Evolutionary conservation across 2,888 invertebrate species (phyloP).

Genomic region (Lepas anatifera): DNA sequence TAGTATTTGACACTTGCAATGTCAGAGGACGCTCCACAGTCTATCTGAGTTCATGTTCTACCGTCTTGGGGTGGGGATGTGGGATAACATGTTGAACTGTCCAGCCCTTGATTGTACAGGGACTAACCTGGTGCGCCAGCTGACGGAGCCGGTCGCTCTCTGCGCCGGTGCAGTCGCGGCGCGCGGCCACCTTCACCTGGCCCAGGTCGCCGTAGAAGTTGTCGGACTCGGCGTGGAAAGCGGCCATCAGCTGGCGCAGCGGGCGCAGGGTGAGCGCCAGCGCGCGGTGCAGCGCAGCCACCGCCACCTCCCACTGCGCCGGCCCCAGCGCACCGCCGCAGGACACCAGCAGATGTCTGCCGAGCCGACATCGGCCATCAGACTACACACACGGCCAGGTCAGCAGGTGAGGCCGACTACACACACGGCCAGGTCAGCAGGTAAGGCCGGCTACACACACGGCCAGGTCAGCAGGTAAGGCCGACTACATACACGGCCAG

Average conservation of each 20-base stretch:
- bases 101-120: no score
- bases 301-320: constrained; percentile 76
- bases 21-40: no score
- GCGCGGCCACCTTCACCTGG: constrained; percentile 84
- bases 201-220: constrained; percentile 79
- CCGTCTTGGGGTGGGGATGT: no score
- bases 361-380: no score
- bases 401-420: no score
- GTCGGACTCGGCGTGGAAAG: constrained; percentile 80
- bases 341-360: constrained; percentile 40
- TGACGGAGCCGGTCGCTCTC: constrained; percentile 75
- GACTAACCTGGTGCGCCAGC: constrained; percentile 73
- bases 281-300: constrained; percentile 49
- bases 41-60: no score
- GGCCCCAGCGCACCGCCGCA: constrained; percentile 66
- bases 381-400: no score
- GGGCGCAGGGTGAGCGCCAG: constrained; percentile 67
- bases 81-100: no score
- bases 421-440: neutral
- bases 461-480: no score
- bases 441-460: no score
- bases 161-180: constrained; percentile 69
- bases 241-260: constrained; percentile 72
- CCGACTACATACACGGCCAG: no score
- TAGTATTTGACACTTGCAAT: no score